Percentiles rank a stretch among this genome's conserved stretches.
Conservation (phyloP, 2,888 invertebrate species). For the Autographa pulchrina region DNA sequence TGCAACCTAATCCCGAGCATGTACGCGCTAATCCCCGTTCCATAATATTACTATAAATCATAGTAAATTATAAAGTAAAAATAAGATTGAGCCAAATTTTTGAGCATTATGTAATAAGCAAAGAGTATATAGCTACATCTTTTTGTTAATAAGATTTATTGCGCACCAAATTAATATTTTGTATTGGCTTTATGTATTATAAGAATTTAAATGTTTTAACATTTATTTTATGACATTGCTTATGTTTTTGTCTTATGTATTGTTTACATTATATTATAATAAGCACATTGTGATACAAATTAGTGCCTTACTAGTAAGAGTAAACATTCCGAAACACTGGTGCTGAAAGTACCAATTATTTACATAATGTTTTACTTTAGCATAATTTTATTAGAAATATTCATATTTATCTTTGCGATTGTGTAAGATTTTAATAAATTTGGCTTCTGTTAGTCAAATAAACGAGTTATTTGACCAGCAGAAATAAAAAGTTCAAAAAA, state of each 20-base stretch:
- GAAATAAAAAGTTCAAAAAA: neutral
- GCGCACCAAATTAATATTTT: slow-evolving; percentile 2
- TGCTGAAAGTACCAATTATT: slow-evolving; percentile 44
- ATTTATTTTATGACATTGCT: neutral
- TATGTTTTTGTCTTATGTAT: slow-evolving; percentile 24
- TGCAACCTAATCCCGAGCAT: too few species aligned
- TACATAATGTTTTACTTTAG: slow-evolving; percentile 19
- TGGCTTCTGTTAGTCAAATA: neutral
- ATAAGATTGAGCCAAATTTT: neutral
- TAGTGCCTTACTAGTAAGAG: slow-evolving; percentile 66
- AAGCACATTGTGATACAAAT: slow-evolving; percentile 74
- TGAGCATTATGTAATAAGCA: neutral
- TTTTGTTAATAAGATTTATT: neutral
- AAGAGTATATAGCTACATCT: neutral
- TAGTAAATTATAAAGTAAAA: too few species aligned
- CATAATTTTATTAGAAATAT: slow-evolving; percentile 21
- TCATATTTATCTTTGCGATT: slow-evolving; percentile 6
- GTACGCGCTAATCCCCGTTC: too few species aligned
- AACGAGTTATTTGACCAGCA: too few species aligned
- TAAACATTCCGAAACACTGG: slow-evolving; percentile 51
- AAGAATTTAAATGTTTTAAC: neutral
- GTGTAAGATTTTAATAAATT: neutral
- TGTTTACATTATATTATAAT: slow-evolving; percentile 37
- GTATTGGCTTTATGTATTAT: neutral
- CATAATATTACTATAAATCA: too few species aligned